Conservation (phyloP, 2,888 invertebrate species). For the Folsomia candida region DNA sequence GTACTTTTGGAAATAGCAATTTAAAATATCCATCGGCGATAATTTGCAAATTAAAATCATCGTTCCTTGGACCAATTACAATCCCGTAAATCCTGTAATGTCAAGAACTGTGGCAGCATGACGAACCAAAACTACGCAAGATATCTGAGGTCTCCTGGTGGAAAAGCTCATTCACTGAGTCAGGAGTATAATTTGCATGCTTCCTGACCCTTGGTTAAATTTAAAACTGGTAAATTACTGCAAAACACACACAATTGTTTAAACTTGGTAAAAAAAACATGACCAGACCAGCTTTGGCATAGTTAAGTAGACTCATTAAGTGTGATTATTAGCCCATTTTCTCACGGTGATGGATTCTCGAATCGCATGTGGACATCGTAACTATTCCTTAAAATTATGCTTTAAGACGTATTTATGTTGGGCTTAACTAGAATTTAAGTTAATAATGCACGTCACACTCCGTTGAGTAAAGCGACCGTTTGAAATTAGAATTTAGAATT, state of each 20-base stretch:
- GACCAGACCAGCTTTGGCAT: no score
- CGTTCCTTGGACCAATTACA: no score
- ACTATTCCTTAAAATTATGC: no score
- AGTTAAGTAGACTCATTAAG: conserved; percentile 1
- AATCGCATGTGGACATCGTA: neutral
- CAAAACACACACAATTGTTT: neutral
- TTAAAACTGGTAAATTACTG: neutral
- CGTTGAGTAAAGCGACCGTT: neutral
- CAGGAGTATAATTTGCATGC: neutral
- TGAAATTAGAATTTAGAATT: neutral
- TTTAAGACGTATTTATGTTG: no score
- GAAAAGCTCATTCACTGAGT: neutral
- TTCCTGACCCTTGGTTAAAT: neutral
- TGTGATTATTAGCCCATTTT: conserved; percentile 6
- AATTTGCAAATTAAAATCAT: no score
- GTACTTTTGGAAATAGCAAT: no score
- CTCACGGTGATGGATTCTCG: conserved; percentile 3
- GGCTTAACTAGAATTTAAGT: no score
- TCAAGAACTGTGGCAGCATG: no score
- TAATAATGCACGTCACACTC: neutral
- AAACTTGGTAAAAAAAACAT: neutral
- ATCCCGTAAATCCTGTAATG: no score
- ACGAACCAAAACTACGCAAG: no score
- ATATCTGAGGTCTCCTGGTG: no score
- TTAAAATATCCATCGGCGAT: no score